Base-by-base conservation (phyloP, 92 coral and sea anemone species). In the Umimayanthus kanabou region DNA sequence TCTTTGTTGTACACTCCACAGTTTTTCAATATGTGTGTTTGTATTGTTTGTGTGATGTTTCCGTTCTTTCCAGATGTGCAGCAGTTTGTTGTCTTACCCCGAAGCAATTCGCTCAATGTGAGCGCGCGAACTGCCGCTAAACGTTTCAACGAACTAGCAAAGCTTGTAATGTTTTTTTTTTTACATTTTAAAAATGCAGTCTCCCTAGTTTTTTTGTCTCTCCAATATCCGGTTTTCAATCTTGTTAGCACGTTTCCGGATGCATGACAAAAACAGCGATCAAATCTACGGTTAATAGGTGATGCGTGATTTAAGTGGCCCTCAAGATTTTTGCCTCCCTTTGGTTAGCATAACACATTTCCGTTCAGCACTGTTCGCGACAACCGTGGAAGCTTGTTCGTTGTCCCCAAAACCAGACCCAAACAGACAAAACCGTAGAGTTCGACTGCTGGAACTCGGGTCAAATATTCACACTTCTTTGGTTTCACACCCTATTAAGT, bases 401-500 rank as follows among this genome's bases (percentile, higher is more conserved):
- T 45, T 42, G 50, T 29, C 33, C 39, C 39, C 66, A 42, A 33
- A 83, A 14, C 77, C 78, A 69, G 78, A 70, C 43, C 49, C 39
- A 33, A 14, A 80, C 40, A 29, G 70, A 11, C 57, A 11, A 39
- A 14, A 37, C n/a, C 79, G 2, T 1, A 23, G 53, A 39, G 13
- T 40, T 55, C 29, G 87, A 70, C 87, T 65, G 64, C 78, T 83
- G 25, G 57, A 83, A 69, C 87, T 75, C 16, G 58, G 87, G 77
- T 40, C 58, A 83, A 26, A 69, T 72, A 69, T 67, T 83, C 67
- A 69, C 64, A 50, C 64, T 70, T 83, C 37, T 83, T 50, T 83
- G 87, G 87, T 83, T 83, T 83, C 87, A 83, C 87, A 57, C 78
- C 87, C 39, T 69, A 83, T 83, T 83, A 70, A 47, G 87, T 83